Base-by-base conservation (phyloP, 2,113 vertebrate species). In the Tenebrosternarchus preto region DNA sequence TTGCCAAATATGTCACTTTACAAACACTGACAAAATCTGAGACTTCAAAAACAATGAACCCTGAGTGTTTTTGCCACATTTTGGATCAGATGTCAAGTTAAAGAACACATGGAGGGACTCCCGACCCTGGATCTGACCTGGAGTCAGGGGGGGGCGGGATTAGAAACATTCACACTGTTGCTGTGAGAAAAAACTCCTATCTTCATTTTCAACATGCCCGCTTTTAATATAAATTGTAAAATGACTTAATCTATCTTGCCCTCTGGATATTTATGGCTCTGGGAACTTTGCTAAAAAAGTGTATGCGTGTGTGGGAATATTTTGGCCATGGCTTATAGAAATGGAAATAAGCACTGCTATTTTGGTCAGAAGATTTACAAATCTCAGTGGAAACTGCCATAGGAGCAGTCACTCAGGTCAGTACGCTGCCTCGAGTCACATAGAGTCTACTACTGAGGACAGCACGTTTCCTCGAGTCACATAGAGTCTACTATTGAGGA, bases 41-140 rank as follows among this genome's bases (percentile, higher is more conserved):
- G 46, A 80, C 78, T 73, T 67, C 46, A 9, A 67, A 80, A 80
- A 80, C 70, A 80, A 20, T 55, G 70, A 29, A n/a, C 70, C 53
- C 53, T 61, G n/a, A 60, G 43, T 5, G 55, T 72, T 72, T 64
- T 46, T n/a, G 20, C 64, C 67, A 43, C 50, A 39, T 69, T 78
- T 25, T 19, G 15, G 76, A 67, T 78, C 64, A 69, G 15, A 59
- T 78, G 36, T 78, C 53, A 27, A 3, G 64, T 19, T 55, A 50
- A 6, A 25, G 22, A 76, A 27, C 0, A 31, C 24, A 55, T 29
- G 76, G 39, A 39, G 15, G 1, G 11, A 25, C 25, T 53, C 74
- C 16, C 7, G 5, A 5, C 24, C 19, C 63, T 46, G 59, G 20
- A 63, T 63, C n/a, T 27, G 25, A 43, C 29, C 25, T 77, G 29